Percentiles rank a stretch among this genome's conserved stretches.
phyloP scores from a whole-genome alignment of 2,888 invertebrate genomes.

The Dryomyza anilis region DNA sequence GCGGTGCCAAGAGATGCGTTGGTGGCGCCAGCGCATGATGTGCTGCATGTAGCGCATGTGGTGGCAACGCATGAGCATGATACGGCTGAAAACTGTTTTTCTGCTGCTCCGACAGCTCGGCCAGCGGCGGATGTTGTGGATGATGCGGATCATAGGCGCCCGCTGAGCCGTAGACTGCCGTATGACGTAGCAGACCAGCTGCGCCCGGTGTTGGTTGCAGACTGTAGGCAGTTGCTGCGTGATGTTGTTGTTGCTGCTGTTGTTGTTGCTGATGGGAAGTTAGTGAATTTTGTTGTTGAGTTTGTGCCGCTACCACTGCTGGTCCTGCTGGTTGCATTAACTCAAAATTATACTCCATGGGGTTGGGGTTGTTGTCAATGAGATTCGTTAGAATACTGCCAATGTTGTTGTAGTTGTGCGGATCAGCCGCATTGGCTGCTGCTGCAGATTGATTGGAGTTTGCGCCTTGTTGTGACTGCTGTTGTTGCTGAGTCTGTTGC shows the following conservation, averaged over 20 bases:
- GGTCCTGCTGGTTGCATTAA: constrained; percentile 48
- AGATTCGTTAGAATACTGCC: constrained; percentile 61
- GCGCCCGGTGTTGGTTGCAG: constrained; percentile 41
- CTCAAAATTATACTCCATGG: constrained; percentile 61
- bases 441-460: constrained; percentile 31
- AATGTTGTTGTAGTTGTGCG: constrained; percentile 60
- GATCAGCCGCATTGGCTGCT: constrained; percentile 40
- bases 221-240: constrained; percentile 42
- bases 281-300: constrained; percentile 41
- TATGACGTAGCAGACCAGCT: constrained; percentile 51
- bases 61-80: constrained; percentile 35
- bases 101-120: constrained; percentile 52
- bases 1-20: constrained; percentile 46
- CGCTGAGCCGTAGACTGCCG: constrained; percentile 43
- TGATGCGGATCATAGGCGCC: constrained; percentile 41
- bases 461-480: constrained; percentile 42
- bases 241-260: constrained; percentile 41
- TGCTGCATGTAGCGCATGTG: constrained; percentile 29
- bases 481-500: constrained; percentile 49
- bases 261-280: constrained; percentile 41
- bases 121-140: constrained; percentile 45
- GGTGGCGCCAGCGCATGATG: constrained; percentile 44
- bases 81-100: constrained; percentile 59
- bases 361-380: constrained; percentile 58
- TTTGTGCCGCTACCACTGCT: constrained; percentile 36